Evolutionary conservation across 2,113 vertebrate species (phyloP).

Genomic region (Trogon melanurus): DNA sequence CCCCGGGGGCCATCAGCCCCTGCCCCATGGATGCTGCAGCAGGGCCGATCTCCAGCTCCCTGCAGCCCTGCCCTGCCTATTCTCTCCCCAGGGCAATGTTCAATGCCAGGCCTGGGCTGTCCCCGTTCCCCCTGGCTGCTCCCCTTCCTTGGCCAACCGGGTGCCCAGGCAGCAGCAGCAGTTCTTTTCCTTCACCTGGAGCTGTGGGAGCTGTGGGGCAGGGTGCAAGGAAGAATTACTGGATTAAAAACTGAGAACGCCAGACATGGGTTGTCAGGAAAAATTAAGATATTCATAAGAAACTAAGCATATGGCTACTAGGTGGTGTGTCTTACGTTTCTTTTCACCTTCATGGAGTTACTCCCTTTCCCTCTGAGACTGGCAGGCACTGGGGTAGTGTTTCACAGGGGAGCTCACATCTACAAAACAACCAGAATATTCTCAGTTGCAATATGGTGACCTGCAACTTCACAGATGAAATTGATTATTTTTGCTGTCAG

Average conservation of each 20-base stretch:
- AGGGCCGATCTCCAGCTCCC: neutral
- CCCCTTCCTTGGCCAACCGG: rapidly evolving
- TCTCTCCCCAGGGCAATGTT: neutral
- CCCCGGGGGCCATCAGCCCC: neutral
- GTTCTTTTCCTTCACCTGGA: neutral
- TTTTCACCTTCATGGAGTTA: neutral
- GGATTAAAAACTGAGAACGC: neutral
- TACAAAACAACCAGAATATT: neutral
- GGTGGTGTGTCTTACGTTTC: neutral
- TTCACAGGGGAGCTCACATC: neutral
- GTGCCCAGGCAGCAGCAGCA: neutral
- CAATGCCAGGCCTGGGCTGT: rapidly evolving
- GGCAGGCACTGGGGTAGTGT: neutral
- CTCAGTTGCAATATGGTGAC: neutral
- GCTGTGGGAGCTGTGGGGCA: neutral
- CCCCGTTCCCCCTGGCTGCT: rapidly evolving
- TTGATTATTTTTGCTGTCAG: conserved; percentile 35
- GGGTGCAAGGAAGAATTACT: neutral
- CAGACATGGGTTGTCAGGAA: neutral
- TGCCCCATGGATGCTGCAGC: neutral
- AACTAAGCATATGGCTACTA: neutral
- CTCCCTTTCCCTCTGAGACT: neutral
- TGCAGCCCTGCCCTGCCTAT: neutral
- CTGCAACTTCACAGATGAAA: neutral
- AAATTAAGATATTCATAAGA: neutral